Evolutionary conservation across 2,888 invertebrate genomes (phyloP), one percentile per base, ranked within the genome.

Genomic region (Phania funesta): DNA sequence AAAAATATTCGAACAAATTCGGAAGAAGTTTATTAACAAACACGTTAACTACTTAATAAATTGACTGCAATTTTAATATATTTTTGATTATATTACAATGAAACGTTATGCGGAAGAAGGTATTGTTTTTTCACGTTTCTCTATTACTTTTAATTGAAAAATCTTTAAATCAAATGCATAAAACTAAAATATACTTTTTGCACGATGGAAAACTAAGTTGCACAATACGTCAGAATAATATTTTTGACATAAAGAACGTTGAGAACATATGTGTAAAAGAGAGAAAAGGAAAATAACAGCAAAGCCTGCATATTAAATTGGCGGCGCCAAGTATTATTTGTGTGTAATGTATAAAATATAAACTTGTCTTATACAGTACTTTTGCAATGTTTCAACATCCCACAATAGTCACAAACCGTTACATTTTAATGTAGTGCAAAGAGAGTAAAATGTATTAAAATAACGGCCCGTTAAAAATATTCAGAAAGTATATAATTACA

Each of bases 31-130:
- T 44, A 11, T 18, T 11, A 60, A 65, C n/a, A 24, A 38, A 35
- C 35, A 9, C 13, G 9, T 24, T 32, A 50, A 48, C 58, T 50
- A 13, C n/a, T 35, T 35, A 26, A 20, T 20, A 22, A 22, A 24
- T 52, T 73, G 5, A 18, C 9, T 11, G 5, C 46, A 74, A 64
- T 8, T 24, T 60, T 46, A 3, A 22, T 52, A 71, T 71, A 48
- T 73, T 73, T 73, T 32, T 46, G 60, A 22, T 58, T 64, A 50
- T 22, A 38, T 16, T 50, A 80, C 18, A 67, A 83, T 80, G 83
- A 83, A 83, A 71, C 78, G 82, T 54, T 20, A 22, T 52, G 64
- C 54, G 2, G 74, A 82, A 5, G 71, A 80, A 56, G 80, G 83
- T 80, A 83, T 29, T 20, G n/a, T 16, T 75, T 52, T 64, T 52